These are phyloP conservation scores for Pipistrellus pygmaeus DNA, from an alignment of 2,797 vertebrate species.

Conservation along the genomic window DNA sequence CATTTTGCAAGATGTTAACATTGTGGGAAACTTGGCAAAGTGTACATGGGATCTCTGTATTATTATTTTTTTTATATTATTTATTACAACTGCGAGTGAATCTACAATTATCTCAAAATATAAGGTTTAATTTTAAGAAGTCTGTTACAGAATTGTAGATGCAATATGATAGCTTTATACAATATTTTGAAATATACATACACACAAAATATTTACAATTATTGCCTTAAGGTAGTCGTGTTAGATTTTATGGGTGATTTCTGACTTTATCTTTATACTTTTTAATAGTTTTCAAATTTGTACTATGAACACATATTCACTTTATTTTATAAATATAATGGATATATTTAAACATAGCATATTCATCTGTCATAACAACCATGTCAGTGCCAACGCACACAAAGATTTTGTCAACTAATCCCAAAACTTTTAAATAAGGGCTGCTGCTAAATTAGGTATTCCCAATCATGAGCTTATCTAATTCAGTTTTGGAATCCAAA, in stretches of 20 bases:
- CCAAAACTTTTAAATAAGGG: not conserved
- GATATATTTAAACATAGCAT: constrained; percentile 17
- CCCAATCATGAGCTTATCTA: not conserved
- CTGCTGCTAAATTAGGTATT: not conserved
- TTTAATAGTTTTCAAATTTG: constrained; percentile 46
- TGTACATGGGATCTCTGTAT: not conserved
- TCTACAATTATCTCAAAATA: constrained; percentile 11
- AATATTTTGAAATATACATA: not conserved
- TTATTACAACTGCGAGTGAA: not conserved
- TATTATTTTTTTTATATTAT: not conserved
- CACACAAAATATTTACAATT: not conserved
- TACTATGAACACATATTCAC: constrained; percentile 1
- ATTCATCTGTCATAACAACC: not conserved
- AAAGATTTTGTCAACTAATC: not conserved
- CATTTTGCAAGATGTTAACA: not conserved
- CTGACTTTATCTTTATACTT: constrained; percentile 17
- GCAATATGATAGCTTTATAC: not conserved
- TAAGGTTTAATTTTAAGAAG: constrained; percentile 16
- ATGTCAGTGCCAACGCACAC: not conserved
- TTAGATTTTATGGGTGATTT: constrained; percentile 10
- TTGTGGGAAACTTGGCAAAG: not conserved
- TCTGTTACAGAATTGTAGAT: not conserved
- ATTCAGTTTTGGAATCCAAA: not conserved
- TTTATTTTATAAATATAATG: constrained; percentile 12
- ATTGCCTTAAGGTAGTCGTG: not conserved